Percentiles rank a stretch among this genome's conserved stretches.
These are phyloP conservation scores for Calypte anna DNA, from an alignment of 2,113 vertebrate species.

Conservation along the genomic window DNA sequence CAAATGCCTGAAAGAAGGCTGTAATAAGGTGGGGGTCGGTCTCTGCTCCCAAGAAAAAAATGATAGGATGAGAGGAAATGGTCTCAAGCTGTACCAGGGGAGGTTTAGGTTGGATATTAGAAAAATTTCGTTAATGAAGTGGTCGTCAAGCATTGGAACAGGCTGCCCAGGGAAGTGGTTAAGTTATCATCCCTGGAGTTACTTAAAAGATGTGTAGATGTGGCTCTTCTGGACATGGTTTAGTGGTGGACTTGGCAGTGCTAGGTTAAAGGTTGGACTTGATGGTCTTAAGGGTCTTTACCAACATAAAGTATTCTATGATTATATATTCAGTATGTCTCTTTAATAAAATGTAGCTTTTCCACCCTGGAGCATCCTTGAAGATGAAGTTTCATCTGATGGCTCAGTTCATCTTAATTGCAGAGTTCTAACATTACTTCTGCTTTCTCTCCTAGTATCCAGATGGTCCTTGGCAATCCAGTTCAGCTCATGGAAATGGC, in stretches of 20 bases:
- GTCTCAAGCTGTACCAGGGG: neutral
- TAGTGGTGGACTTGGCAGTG: neutral
- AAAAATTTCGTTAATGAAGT: neutral
- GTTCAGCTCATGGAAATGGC: neutral
- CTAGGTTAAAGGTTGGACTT: neutral
- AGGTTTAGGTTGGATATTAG: neutral
- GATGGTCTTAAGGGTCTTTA: neutral
- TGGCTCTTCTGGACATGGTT: neutral
- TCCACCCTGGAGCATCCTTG: neutral
- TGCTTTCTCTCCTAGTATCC: neutral
- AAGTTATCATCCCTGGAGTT: neutral
- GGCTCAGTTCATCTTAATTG: neutral
- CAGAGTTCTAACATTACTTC: neutral
- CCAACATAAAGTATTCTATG: neutral
- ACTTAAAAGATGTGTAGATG: neutral
- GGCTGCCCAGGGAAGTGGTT: neutral
- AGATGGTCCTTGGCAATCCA: neutral
- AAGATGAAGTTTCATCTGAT: neutral
- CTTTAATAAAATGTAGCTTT: neutral
- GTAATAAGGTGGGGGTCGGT: accelerated
- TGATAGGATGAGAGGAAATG: accelerated
- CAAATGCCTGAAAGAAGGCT: neutral
- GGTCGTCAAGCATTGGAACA: neutral
- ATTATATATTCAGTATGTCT: neutral
- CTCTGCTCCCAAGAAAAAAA: neutral